A percentile compares a stretch with the other conserved stretches of the same genome.
Evolutionary conservation across 2,113 vertebrate species (phyloP).

Genomic region (Melanerpes formicivorus): DNA sequence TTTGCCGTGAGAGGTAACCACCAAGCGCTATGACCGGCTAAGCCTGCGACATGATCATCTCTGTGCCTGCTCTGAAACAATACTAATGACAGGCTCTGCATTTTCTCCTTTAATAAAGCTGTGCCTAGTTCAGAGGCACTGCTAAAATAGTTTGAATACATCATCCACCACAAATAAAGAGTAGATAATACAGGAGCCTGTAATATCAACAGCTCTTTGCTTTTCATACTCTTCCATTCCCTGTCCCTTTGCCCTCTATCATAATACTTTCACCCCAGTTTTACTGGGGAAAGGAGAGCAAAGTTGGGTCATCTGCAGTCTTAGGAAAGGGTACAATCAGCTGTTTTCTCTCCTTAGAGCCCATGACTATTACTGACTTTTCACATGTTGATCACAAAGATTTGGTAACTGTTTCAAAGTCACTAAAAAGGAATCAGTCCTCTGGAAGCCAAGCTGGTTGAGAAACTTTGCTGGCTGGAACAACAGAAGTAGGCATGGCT

Average conservation of each 20-base stretch:
- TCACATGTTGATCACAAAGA: neutral
- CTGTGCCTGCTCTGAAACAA: neutral
- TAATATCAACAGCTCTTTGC: neutral
- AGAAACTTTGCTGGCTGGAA: conserved; percentile 22
- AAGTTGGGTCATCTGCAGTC: neutral
- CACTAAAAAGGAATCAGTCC: neutral
- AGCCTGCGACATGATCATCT: neutral
- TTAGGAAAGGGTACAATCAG: neutral
- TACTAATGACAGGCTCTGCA: neutral
- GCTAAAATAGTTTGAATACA: neutral
- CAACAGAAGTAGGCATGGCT: conserved; percentile 24
- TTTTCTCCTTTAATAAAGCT: neutral
- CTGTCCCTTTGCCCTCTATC: neutral
- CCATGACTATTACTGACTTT: neutral
- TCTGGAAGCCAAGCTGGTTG: neutral
- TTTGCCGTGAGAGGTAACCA: neutral
- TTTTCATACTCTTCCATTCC: neutral
- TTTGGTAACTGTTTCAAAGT: conserved; percentile 15
- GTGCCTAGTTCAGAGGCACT: neutral
- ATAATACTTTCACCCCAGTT: neutral
- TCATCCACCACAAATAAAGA: neutral
- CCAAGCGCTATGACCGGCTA: fast-evolving
- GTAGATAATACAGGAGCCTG: neutral
- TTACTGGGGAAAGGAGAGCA: neutral
- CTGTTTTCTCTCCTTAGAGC: neutral